These are phyloP conservation scores for Diplosoma virens DNA, from an alignment of 23 tunicate species.

Conservation along the genomic window DNA sequence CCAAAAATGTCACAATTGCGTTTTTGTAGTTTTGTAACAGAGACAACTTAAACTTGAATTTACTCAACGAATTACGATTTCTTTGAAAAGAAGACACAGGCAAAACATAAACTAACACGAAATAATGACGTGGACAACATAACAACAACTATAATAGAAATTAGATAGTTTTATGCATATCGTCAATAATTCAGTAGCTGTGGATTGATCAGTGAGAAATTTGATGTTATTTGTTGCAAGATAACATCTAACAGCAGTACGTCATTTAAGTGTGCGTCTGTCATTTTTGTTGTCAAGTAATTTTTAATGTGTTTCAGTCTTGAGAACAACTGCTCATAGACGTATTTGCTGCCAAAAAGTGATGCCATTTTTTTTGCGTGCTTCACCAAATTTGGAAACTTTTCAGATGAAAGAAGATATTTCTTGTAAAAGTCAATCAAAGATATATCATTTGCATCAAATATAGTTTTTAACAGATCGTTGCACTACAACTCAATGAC, in stretches of 20 bases:
- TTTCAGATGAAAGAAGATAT: neutral
- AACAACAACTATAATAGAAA: neutral
- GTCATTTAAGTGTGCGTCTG: neutral
- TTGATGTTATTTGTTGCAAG: no score
- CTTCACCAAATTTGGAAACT: neutral
- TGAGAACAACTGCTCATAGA: neutral
- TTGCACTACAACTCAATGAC: neutral
- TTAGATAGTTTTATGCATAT: neutral
- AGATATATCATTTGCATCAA: neutral
- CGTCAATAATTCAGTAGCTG: no score
- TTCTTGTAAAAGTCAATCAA: neutral
- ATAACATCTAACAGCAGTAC: neutral
- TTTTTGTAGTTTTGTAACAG: no score
- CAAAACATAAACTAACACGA: neutral
- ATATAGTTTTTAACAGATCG: neutral
- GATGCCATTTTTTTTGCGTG: neutral
- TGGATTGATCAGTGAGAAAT: no score
- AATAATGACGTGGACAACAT: neutral
- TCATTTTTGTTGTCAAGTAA: no score
- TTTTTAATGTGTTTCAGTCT: neutral
- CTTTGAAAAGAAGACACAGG: no score
- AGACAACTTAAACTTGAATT: neutral
- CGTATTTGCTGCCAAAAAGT: neutral
- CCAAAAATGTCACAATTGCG: no score
- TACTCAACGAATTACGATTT: neutral